Evolutionary conservation across 2,113 vertebrate species (phyloP), one percentile per base, ranked within the genome.

Genomic region (Platichthys stellatus): DNA sequence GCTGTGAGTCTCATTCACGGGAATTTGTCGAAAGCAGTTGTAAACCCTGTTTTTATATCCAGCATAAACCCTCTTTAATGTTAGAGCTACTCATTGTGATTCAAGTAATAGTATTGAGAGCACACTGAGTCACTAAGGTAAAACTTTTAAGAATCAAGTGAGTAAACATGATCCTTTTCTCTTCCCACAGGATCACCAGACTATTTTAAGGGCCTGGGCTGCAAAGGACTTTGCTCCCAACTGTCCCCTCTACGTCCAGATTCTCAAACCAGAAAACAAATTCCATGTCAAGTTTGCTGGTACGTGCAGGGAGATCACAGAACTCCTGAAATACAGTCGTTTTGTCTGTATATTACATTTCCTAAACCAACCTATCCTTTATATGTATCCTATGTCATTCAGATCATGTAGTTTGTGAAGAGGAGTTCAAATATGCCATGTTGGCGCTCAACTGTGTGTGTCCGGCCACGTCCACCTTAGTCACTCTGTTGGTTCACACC

Each of bases 201-300:
- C 98, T 38, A 99, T 99, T 92, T 86, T 99, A 86, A 97, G 98
- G 92, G 97, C 98, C 0, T 99, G 98, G 98, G 98, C 98, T 76
- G 97, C 98, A 10, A 99, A 99, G 91, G 98, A 99, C 85, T 99
- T 99, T 88, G 98, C 98, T 81, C 98, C 98, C 60, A 99, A 98
- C 67, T 99, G 98, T 67, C 98, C 98, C 56, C 94, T 99, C 40
- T 99, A 99, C 58, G 98, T 99, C 23, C 98, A 99, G 62, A 99
- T 99, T 84, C 90, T 99, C 87, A 99, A 99, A 86, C 98, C 98
- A 38, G 98, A 99, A 89, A 99, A 99, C 80, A 99, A 99, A 93
- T 99, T 99, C 85, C 98, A 99, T 76, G 98, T 99, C 58, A 99
- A 99, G 88, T 99, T 99, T 94, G 98, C 98, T 76, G 98, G 98